Evolutionary conservation across 1,140 invertebrate species (phyloP), one percentile per base, ranked within the genome.

Genomic region (Hypsibius dujardini): DNA sequence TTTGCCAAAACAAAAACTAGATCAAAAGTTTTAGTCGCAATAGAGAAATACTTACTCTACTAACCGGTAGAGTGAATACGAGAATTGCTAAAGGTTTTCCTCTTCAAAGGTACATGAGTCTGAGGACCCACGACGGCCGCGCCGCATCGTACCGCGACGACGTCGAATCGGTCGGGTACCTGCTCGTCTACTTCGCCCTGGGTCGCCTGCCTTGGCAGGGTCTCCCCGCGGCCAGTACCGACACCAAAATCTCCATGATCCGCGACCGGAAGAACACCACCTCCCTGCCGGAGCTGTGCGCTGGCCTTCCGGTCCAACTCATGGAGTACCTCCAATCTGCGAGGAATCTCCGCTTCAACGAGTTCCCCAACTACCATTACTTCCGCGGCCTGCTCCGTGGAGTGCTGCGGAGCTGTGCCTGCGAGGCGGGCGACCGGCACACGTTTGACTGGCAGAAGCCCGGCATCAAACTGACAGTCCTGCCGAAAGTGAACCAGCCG

Each of bases 161-260:
- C 62, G 62, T 67, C 12, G 62, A 67, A 67, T 67, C 62, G 42
- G 42, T 67, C 42, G 62, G 62, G 7, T 67, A 67, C 42, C 42
- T 67, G 42, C 42, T 67, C 28, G n/a, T 69, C 75, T 77, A 78
- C 73, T 78, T 78, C 72, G 77, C 77, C 71, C 73, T 77, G 45
- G 77, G 77, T 28, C 74, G 73, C 3, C 71, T 78, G 7, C 62
- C 62, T 14, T 67, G 62, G 62, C 62, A 67, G 45, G 62, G 62
- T 67, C 7, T 67, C 3, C 62, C 62, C 3, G 62, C 62, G 45
- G 62, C 62, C 7, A 67, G 62, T 42, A 67, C 62, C 62, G 42
- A 67, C 62, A 67, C 7, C 7, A 67, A 67, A 42, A 67, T 67
- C 42, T 12, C 62, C 62, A 67, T 67, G 7, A 67, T 67, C 45